These are phyloP conservation scores for Drosophila siamana DNA, from an alignment of 2,888 invertebrate genomes.

Conservation along the genomic window DNA sequence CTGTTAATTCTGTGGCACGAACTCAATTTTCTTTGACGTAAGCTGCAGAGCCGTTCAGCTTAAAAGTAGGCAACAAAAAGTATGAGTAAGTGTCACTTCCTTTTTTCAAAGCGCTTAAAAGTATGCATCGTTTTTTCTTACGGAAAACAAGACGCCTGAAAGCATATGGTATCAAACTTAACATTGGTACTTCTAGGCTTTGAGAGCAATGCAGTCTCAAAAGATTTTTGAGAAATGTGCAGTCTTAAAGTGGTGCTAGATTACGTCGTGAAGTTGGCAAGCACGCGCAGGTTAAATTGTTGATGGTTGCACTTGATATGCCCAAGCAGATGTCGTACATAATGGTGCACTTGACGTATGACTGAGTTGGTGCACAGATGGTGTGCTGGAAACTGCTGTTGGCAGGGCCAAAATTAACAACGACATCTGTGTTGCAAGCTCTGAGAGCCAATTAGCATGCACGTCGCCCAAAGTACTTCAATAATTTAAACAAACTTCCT, in stretches of 20 bases:
- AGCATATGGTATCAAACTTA: neutral
- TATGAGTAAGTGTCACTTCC: neutral
- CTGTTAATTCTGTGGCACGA: constrained; percentile 12
- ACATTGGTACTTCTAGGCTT: constrained; percentile 1
- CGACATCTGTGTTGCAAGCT: constrained; percentile 38
- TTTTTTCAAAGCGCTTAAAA: constrained; percentile 26
- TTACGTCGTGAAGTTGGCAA: constrained; percentile 8
- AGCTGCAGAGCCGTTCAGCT: constrained; percentile 1
- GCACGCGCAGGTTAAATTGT: constrained; percentile 8
- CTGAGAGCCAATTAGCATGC: constrained; percentile 60
- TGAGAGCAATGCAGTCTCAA: neutral
- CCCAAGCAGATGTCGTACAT: constrained; percentile 2
- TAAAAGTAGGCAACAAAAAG: constrained; percentile 30
- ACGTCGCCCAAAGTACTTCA: constrained; percentile 61
- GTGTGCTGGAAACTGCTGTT: constrained; percentile 2
- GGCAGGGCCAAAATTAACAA: constrained; percentile 32
- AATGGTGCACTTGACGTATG: constrained; percentile 23
- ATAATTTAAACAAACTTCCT: constrained; percentile 26
- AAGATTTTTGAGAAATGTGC: neutral
- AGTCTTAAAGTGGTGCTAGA: neutral
- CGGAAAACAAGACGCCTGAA: constrained; percentile 3
- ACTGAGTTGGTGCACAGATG: neutral
- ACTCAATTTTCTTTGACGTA: constrained; percentile 8
- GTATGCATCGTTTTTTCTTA: constrained; percentile 21
- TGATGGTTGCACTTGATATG: constrained; percentile 23